These are phyloP conservation scores for Chromis chromis DNA, from an alignment of 2,797 vertebrate species.

Conservation along the genomic window DNA sequence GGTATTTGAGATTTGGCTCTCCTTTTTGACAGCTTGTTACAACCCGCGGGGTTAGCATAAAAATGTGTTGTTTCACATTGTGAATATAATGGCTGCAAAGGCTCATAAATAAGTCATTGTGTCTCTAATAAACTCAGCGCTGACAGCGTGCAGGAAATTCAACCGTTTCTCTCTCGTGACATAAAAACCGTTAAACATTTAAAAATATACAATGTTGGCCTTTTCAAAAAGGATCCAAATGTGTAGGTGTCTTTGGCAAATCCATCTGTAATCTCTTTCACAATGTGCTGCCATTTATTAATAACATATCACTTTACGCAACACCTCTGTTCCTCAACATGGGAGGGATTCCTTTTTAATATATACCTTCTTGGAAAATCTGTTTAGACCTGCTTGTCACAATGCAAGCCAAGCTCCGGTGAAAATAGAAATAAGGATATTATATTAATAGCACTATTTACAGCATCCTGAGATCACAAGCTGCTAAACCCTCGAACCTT, in stretches of 20 bases:
- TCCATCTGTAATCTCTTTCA: conserved; percentile 39
- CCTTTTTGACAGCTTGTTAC: background rate
- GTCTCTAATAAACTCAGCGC: conserved; percentile 7
- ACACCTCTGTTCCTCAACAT: conserved; percentile 43
- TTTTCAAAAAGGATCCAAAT: conserved; percentile 37
- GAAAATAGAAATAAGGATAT: conserved; percentile 28
- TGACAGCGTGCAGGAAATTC: background rate
- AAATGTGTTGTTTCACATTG: conserved; percentile 24
- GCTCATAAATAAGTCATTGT: conserved; percentile 9
- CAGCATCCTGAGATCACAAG: conserved; percentile 12
- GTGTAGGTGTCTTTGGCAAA: conserved; percentile 47
- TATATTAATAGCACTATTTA: conserved; percentile 23
- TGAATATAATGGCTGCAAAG: conserved; percentile 11
- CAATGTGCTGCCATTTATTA: conserved; percentile 55
- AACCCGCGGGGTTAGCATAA: conserved; percentile 9
- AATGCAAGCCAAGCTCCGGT: background rate
- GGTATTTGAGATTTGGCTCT: conserved; percentile 6
- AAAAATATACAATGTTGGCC: conserved; percentile 37
- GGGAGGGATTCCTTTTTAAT: conserved; percentile 20
- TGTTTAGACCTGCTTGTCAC: conserved; percentile 33
- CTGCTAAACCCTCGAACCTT: conserved; percentile 36
- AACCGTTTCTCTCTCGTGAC: conserved; percentile 23
- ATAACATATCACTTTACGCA: conserved; percentile 51
- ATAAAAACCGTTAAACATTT: conserved; percentile 28
- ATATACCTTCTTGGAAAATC: conserved; percentile 37